Evolutionary conservation across 2,113 vertebrate species (phyloP).

Genomic region (Hirundichthys speculiger): DNA sequence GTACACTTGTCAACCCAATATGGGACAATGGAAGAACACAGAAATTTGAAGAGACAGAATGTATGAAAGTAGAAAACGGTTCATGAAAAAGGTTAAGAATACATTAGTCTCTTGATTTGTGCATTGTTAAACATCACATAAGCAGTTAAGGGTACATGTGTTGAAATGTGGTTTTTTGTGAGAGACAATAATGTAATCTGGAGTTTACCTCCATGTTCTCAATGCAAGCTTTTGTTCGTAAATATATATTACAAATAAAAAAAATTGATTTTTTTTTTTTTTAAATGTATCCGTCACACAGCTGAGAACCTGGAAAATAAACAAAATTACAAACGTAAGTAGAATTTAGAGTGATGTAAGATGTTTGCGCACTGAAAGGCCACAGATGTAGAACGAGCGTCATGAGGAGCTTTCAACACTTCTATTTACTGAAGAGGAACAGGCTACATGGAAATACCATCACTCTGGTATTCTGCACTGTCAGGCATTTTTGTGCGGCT

Average conservation of each 20-base stretch:
- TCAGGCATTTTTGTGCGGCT: constrained; percentile 3
- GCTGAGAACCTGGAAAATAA: constrained; percentile 7
- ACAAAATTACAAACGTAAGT: constrained; percentile 1
- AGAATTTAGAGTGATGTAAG: constrained; percentile 25
- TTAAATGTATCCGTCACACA: not conserved
- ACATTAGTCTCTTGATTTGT: too few species aligned
- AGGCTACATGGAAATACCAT: not conserved
- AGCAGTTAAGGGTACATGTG: not conserved
- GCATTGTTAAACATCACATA: not conserved
- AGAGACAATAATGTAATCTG: not conserved
- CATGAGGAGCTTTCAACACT: constrained; percentile 14
- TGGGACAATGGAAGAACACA: not conserved
- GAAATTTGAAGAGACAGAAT: too few species aligned
- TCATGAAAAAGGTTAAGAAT: constrained; percentile 3
- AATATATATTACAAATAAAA: too few species aligned
- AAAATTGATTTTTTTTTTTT: too few species aligned
- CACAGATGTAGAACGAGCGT: constrained; percentile 21
- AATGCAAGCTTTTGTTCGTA: not conserved
- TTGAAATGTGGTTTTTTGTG: too few species aligned
- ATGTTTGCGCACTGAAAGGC: constrained; percentile 13
- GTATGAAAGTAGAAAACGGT: not conserved
- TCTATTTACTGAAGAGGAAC: constrained; percentile 33
- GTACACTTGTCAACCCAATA: not conserved
- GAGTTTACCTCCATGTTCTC: not conserved
- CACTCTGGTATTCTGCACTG: constrained; percentile 3